Conservation (phyloP, 92 coral and sea anemone genomes). For the Zoanthus sociatus region DNA sequence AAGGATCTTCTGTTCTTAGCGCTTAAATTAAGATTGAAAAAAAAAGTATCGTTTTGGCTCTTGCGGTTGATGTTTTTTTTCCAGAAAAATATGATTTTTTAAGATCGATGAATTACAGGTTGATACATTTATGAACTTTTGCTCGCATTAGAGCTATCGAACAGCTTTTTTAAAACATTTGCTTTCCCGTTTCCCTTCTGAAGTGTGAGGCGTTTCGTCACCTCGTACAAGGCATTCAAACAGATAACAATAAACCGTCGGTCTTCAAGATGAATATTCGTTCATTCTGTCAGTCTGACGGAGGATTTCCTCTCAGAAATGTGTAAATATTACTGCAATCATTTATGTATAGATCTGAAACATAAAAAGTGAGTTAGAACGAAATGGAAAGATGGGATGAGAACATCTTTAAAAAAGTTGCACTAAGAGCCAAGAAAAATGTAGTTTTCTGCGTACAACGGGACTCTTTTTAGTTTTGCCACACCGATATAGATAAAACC, state of each 20-base stretch:
- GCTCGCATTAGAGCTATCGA: not conserved
- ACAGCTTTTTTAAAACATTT: not conserved
- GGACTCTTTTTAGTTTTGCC: not conserved
- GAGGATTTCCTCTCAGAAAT: constrained; percentile 43
- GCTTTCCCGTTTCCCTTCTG: not conserved
- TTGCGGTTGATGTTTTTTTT: too few relatives aligned
- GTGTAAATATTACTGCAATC: constrained; percentile 46
- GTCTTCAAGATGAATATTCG: constrained; percentile 49
- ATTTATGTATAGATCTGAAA: constrained; percentile 19
- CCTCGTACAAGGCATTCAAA: constrained; percentile 4
- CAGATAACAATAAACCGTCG: constrained; percentile 40
- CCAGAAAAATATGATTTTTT: not conserved
- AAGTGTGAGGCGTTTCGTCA: constrained; percentile 32
- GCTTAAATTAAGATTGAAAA: not conserved
- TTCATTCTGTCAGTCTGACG: constrained; percentile 40
- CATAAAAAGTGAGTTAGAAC: constrained; percentile 10
- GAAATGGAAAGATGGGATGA: not conserved
- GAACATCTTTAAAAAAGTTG: not conserved
- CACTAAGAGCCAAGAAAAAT: not conserved
- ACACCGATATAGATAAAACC: not conserved
- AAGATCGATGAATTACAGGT: not conserved
- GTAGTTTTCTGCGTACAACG: not conserved
- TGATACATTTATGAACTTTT: constrained; percentile 18
- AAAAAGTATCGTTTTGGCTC: too few relatives aligned
- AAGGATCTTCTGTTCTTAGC: not conserved